Evolutionary conservation across 2,797 vertebrate genomes (phyloP).

Genomic region (Mormyrus hasselquistii): DNA sequence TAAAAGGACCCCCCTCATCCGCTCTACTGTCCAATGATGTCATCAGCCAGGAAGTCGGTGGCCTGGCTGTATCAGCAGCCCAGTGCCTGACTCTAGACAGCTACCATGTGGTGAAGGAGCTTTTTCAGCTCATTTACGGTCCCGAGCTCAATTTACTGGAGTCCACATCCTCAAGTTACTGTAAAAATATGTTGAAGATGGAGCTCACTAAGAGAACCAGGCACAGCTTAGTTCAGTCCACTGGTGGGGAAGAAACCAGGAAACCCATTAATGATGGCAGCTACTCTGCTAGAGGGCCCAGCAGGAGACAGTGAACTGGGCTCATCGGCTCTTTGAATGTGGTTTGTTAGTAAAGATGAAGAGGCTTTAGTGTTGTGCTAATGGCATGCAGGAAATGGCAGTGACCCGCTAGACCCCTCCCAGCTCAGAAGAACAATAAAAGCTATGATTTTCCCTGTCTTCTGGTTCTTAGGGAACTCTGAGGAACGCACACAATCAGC

Average conservation of each 20-base stretch:
- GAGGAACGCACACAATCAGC: not conserved
- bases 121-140: not conserved
- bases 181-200: not conserved
- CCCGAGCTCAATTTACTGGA: not conserved
- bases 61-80: slow-evolving; percentile 16
- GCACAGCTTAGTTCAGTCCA: not conserved
- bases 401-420: not conserved
- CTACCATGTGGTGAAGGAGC: not conserved
- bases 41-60: slow-evolving; percentile 11
- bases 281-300: not conserved
- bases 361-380: not conserved
- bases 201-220: not conserved
- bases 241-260: not conserved
- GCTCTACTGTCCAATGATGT: not conserved
- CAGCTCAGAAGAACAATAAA: not conserved
- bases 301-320: not conserved
- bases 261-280: not conserved
- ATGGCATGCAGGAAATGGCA: not conserved
- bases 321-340: not conserved
- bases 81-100: slow-evolving; percentile 19
- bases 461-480: not conserved
- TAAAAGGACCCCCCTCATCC: not conserved
- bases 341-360: not conserved
- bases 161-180: not conserved
- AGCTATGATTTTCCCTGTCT: not conserved